Base-by-base conservation (phyloP, 2,888 invertebrate genomes). In the Lottia gigantea region DNA sequence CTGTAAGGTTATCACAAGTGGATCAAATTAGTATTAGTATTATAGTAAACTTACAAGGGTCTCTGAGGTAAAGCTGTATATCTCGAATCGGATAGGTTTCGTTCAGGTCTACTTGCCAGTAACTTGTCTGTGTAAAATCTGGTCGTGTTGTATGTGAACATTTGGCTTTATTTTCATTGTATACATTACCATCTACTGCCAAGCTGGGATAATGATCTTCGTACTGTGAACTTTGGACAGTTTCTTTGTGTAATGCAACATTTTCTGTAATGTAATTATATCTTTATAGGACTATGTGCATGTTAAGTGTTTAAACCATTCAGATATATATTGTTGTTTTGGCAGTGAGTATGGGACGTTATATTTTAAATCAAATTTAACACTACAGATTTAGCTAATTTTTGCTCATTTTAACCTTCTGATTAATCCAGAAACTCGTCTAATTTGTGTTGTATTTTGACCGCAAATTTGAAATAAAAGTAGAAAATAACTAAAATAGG, bases 191-290 rank as follows among this genome's bases (percentile, higher is more conserved):
- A 55, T 55, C 55, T 55, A 55, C 55, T 19, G 19, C 55, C n/a
- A 19, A 55, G n/a, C 55, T 6, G 14, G 55, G 12, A 55, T 55
- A 0, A 55, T 1, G 1, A 55, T 55, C 19, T 19, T 23, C 11
- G 23, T 55, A 55, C 8, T n/a, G n/a, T n/a, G 55, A 55, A 55
- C 55, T 55, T 23, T 55, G 55, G n/a, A n/a, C 55, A 55, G 16
- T 4, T 55, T 6, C 0, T 55, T 55, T 55, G n/a, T 12, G n/a
- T 16, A 55, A 55, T 19, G 55, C 55, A 19, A 55, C 55, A 55
- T 55, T 55, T 55, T 55, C 55, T 55, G 23, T 55, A 55, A 55
- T 49, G 19, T 19, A 55, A 40, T 3, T 31, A 31, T 3, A 31
- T 31, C 31, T 6, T 6, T 31, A 3, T 31, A n/a, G n/a, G n/a